Evolutionary conservation across 1,140 invertebrate genomes (phyloP), one percentile per base, ranked within the genome.

Genomic region (Zaprionus davidi): DNA sequence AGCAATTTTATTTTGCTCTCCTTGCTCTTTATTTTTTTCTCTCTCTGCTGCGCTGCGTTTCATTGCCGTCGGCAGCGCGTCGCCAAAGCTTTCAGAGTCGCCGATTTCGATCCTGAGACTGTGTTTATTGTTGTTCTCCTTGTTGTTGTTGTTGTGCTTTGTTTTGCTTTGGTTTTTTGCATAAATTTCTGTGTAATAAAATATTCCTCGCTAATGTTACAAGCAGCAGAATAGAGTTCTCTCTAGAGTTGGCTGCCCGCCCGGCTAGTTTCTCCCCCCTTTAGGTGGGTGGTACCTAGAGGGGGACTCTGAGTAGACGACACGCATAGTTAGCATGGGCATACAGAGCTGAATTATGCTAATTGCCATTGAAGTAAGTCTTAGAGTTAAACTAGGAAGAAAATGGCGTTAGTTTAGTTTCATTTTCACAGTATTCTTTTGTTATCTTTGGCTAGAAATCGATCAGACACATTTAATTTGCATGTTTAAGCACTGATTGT

Each of bases 121-220:
- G 41, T 20, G 15, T 46, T 55, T 71, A 62, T 55, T 56, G 76
- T 74, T 78, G 66, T 88, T 87, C 71, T 76, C 78, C 56, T 66
- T 55, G 41, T 67, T 69, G 56, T 65, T 67, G 57, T 73, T 67
- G 70, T 66, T 66, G 36, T 51, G 57, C 67, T 66, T 51, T 59
- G 62, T 36, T 55, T 67, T 66, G 28, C 38, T 67, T 75, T 49
- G 26, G 55, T 51, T 53, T 75, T 80, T 88, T 88, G 84, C 85
- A 87, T 88, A 87, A 76, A 88, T 88, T 90, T 88, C 74, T 74
- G 81, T 88, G 85, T 88, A 88, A 88, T 88, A 78, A 88, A 88
- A 88, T 88, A 88, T 87, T 87, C 78, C 71, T 64, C 76, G 71
- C 84, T 88, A 79, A 84, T 79, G 84, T 84, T 84, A 80, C 79